phyloP scores from a whole-genome alignment of 2,113 vertebrate genomes.

The Suncus etruscus region DNA sequence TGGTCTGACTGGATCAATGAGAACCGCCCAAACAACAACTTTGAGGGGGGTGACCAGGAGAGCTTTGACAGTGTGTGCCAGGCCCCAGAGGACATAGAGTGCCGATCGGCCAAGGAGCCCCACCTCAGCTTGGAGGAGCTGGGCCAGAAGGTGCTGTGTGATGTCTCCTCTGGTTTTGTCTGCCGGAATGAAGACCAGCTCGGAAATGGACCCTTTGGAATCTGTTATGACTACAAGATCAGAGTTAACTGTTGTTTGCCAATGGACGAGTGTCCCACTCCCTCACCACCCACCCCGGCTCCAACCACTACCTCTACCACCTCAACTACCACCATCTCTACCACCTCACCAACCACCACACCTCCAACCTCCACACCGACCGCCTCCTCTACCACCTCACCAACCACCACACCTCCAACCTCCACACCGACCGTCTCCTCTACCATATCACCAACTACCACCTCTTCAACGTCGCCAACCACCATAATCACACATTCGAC shows the following conservation, averaged over 20 bases:
- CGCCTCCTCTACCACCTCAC: fast-evolving
- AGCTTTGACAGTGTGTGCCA: background rate
- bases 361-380: background rate
- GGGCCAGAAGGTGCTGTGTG: conserved; percentile 78
- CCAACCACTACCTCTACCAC: background rate
- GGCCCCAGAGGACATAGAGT: conserved; percentile 65
- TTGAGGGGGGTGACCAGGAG: background rate
- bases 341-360: background rate
- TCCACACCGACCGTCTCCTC: background rate
- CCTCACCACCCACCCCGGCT: fast-evolving
- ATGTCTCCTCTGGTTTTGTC: conserved; percentile 65
- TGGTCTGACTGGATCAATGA: conserved; percentile 79
- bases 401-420: fast-evolving
- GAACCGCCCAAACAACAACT: fast-evolving
- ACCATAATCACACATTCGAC: background rate
- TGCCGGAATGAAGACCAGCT: conserved; percentile 84
- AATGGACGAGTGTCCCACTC: fast-evolving
- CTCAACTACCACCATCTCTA: too few relatives aligned
- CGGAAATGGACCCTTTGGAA: background rate
- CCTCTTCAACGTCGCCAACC: fast-evolving
- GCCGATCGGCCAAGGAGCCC: background rate
- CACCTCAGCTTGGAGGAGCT: background rate
- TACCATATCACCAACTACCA: fast-evolving
- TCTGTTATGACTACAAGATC: conserved; percentile 86
- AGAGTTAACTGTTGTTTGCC: conserved; percentile 84